Conservation (phyloP, 2,797 vertebrate species). For the Chromobotia macracanthus region DNA sequence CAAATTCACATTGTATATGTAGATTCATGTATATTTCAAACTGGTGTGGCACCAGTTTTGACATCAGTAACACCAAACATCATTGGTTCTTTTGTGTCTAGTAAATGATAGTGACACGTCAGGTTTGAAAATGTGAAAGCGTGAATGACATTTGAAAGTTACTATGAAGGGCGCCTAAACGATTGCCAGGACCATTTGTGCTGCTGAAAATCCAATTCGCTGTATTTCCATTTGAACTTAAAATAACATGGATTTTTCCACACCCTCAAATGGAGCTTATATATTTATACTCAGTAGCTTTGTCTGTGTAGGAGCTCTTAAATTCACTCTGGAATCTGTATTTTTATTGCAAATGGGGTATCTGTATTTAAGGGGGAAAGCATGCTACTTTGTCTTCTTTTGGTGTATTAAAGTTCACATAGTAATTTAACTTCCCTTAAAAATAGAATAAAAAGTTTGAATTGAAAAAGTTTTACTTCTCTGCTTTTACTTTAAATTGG, state of each 20-base stretch:
- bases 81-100: background rate
- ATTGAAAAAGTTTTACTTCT: too few relatives aligned
- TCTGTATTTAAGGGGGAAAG: too few relatives aligned
- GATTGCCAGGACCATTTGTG: background rate
- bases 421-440: too few relatives aligned
- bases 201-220: constrained; percentile 10
- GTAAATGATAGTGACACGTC: too few relatives aligned
- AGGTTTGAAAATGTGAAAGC: background rate
- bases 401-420: too few relatives aligned
- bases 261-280: background rate
- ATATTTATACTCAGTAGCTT: background rate
- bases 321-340: too few relatives aligned
- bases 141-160: background rate
- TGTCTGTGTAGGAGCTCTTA: background rate
- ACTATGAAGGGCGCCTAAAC: background rate
- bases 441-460: too few relatives aligned
- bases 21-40: too few relatives aligned
- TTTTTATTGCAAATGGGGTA: too few relatives aligned
- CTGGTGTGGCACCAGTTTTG: background rate
- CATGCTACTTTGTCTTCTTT: too few relatives aligned
- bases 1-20: too few relatives aligned
- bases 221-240: background rate
- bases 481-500: background rate
- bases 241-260: background rate
- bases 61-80: too few relatives aligned